A percentile compares a stretch with the other conserved stretches of the same genome.
These are phyloP conservation scores for Trochalopteron elliotii DNA, from an alignment of 2,113 vertebrate genomes.

Conservation along the genomic window DNA sequence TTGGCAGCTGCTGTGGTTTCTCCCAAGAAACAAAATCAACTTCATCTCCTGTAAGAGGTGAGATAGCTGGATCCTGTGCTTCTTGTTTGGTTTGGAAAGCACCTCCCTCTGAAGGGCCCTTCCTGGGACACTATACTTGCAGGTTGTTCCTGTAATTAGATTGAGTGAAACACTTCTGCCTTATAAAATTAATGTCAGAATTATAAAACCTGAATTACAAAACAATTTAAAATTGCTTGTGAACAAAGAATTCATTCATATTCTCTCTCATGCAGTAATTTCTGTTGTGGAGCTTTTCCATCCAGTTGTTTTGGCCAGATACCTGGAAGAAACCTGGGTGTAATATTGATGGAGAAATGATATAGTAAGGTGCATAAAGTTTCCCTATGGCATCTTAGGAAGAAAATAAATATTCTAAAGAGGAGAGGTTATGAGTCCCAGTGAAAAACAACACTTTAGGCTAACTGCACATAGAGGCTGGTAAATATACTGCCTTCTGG, in stretches of 20 bases:
- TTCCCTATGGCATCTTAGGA: constrained; percentile 24
- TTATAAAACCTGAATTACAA: background rate
- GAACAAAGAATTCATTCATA: background rate
- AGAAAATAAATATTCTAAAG: constrained; percentile 54
- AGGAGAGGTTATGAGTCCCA: constrained; percentile 44
- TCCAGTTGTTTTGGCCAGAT: background rate
- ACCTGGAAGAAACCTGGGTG: background rate
- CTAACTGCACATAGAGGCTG: constrained; percentile 23
- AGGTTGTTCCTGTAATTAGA: background rate
- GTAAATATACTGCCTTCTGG: constrained; percentile 51
- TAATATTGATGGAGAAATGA: constrained; percentile 1
- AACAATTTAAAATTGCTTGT: background rate
- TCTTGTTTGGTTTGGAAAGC: background rate
- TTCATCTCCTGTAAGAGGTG: background rate
- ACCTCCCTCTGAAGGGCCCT: background rate
- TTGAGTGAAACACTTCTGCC: background rate
- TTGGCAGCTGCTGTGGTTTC: background rate
- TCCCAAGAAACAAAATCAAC: background rate
- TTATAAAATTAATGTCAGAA: background rate
- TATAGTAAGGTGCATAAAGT: constrained; percentile 34
- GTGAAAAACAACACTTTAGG: constrained; percentile 47
- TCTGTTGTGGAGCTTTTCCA: background rate
- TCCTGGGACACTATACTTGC: background rate
- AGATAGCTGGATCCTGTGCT: background rate
- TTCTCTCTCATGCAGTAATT: background rate